Conservation (phyloP, 2,113 vertebrate genomes). For the Chunga burmeisteri region DNA sequence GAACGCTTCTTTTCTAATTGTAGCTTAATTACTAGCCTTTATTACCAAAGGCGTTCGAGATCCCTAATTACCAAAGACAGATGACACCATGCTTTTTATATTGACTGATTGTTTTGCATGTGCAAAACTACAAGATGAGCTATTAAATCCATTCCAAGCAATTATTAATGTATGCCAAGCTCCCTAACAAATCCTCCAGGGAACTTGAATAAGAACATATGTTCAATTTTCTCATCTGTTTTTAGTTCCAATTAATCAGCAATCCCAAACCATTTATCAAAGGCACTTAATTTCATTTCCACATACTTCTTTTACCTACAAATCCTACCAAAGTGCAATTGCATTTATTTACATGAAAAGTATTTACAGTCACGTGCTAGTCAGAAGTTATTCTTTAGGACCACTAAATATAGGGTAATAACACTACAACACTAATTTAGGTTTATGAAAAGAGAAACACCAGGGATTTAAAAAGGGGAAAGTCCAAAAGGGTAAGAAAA, state of each 20-base stretch:
- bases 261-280: slow-evolving; percentile 11
- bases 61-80: neutral
- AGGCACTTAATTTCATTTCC: neutral
- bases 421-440: neutral
- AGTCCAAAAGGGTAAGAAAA: slow-evolving; percentile 23
- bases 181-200: neutral
- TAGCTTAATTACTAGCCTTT: slow-evolving; percentile 38
- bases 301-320: neutral
- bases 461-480: neutral
- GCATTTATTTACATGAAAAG: neutral
- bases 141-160: neutral
- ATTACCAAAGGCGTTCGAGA: neutral
- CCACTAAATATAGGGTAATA: neutral
- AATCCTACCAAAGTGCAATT: neutral
- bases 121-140: slow-evolving; percentile 28
- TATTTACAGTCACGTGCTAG: neutral
- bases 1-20: slow-evolving; percentile 1
- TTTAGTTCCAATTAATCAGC: slow-evolving; percentile 37
- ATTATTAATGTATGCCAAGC: neutral
- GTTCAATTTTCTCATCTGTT: slow-evolving; percentile 53
- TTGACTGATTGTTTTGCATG: slow-evolving; percentile 29
- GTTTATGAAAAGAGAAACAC: slow-evolving; percentile 32
- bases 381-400: neutral
- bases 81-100: neutral
- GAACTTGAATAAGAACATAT: slow-evolving; percentile 37